Base-by-base conservation (phyloP, 2,888 invertebrate genomes). In the Dynastes grantii region DNA sequence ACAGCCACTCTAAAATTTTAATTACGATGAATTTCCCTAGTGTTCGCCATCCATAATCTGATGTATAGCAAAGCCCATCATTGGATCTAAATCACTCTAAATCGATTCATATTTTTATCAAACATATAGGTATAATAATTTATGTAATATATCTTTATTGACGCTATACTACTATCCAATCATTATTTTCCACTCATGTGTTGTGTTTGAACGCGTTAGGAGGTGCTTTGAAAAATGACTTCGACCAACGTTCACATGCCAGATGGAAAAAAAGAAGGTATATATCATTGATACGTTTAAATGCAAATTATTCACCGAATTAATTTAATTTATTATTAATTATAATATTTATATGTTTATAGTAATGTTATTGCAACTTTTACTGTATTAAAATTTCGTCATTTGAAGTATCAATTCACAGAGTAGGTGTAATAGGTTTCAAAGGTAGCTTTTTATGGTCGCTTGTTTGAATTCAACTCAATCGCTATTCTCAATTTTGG, bases 71-170 rank as follows among this genome's bases (percentile, higher is more conserved):
- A 70, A 27, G 51, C 29, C n/a, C n/a, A 51, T 55, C 45, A 45
- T 45, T 45, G 45, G 45, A 45, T 45, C 45, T 45, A 45, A 45
- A 45, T 45, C 45, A 8, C 32, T 5, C 32, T 37, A 5, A 37
- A 37, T 37, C 45, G 45, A 8, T 58, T 22, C n/a, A 22, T 70
- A 13, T 58, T 45, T 58, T 73, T 73, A 58, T 73, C 58, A 58
- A 22, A 22, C 22, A 16, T 58, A 58, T 58, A 58, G 55, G 55
- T 67, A 11, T 11, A 63, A 27, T 58, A 58, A 73, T 58, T 73
- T 73, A 37, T 58, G 58, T 32, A 68, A 27, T 51, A 45, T 45
- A 73, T 40, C 37, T 71, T 71, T 73, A 58, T 58, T 58, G 37
- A n/a, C 61, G 55, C 53, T 71, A 55, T 49, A 51, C 40, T 49